Conservation (phyloP, 1,140 invertebrate species). For the Globodera rostochiensis region DNA sequence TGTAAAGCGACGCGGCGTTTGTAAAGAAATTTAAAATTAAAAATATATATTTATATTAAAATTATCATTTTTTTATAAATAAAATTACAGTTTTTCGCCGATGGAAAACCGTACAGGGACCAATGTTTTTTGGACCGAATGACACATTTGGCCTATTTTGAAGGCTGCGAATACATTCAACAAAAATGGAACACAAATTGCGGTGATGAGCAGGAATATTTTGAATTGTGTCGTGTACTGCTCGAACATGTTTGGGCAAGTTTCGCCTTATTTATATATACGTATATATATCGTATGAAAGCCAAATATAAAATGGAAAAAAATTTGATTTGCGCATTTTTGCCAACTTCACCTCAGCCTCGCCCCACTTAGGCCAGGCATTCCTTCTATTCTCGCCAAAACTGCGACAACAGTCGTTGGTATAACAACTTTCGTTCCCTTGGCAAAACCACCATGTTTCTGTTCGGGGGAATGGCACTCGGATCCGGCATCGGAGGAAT, state of each 20-base stretch:
- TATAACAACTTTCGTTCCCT: neutral
- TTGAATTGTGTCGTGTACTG: neutral
- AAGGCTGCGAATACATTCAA: neutral
- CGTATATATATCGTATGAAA: neutral
- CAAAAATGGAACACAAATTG: neutral
- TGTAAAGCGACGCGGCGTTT: too few relatives aligned
- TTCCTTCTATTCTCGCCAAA: neutral
- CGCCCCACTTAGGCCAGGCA: neutral
- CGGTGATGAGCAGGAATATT: neutral
- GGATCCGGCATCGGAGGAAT: conserved; percentile 4
- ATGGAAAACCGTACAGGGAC: neutral
- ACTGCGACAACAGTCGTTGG: neutral
- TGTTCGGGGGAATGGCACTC: conserved; percentile 1
- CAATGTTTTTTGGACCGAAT: neutral
- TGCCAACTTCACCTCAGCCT: neutral
- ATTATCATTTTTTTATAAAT: neutral
- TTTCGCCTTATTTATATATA: neutral
- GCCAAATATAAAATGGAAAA: neutral
- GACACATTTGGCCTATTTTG: conserved; percentile 10
- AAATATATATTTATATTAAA: neutral
- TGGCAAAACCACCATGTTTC: neutral
- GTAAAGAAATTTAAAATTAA: too few relatives aligned
- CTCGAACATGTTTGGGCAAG: neutral
- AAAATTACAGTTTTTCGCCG: neutral
- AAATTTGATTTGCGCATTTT: neutral